Evolutionary conservation across 1,140 invertebrate species (phyloP), one percentile per base, ranked within the genome.

Genomic region (Prorops nasuta): DNA sequence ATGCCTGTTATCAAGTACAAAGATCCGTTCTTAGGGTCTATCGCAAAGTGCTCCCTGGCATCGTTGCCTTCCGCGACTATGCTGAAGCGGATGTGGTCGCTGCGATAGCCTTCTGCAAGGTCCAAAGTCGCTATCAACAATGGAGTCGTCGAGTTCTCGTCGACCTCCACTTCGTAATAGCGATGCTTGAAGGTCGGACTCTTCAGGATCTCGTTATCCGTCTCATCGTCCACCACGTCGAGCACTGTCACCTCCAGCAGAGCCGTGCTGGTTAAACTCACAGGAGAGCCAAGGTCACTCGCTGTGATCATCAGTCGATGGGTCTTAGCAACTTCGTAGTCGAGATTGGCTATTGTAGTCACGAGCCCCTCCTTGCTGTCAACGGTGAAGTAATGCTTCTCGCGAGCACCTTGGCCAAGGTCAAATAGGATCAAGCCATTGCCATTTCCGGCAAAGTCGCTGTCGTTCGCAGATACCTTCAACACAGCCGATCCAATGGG

Each of bases 301-400:
- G 90, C 91, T 4, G 90, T 82, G 0, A 94, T 83, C 0, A 88
- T 87, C 1, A 94, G 75, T 67, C 92, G 92, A 61, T 90, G 84
- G 12, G 78, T 67, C 20, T 73, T 75, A 19, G 64, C 77, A 21
- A 40, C 36, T 71, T 90, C 88, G 58, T 87, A 91, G 63, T 92
- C 88, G 7, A 94, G 77, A 54, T 80, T 82, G 1, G 81, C 81
- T 3, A 86, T 82, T 0, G 88, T 91, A 8, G 85, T 90, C 3
- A 94, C 81, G 1, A 85, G 80, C 10, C 91, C 91, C 51, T 92
- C 89, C 55, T 89, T 87, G 0, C 86, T 88, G 63, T 92, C 89
- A 32, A 92, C 87, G 15, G 83, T 72, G 63, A 92, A 91, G n/a
- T 87, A 73, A 45, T 85, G 86, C 9, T 3, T 14, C 6, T 35